A percentile compares a stretch with the other conserved stretches of the same genome.
Conservation (phyloP, 2,888 invertebrate genomes). For the Acrobasis suavella region DNA sequence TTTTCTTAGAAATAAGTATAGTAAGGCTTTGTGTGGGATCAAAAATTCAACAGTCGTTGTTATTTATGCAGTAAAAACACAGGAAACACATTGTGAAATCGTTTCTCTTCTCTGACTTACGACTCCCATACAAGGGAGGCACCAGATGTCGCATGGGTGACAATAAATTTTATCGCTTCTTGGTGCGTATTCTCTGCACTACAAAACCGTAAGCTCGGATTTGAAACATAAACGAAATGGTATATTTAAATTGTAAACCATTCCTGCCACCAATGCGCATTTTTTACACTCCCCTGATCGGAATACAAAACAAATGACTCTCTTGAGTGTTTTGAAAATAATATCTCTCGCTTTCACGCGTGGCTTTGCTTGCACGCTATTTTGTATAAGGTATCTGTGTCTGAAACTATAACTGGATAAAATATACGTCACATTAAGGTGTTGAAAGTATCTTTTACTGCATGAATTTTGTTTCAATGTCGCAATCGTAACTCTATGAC, state of each 20-base stretch:
- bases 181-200: constrained; percentile 70
- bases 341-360: neutral
- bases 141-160: constrained; percentile 79
- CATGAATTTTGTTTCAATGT: too few relatives aligned
- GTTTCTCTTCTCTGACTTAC: constrained; percentile 32
- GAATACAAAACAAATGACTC: constrained; percentile 9
- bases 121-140: constrained; percentile 51
- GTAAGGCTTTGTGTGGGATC: too few relatives aligned
- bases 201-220: constrained; percentile 71
- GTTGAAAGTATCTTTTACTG: too few relatives aligned
- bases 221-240: constrained; percentile 67
- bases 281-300: constrained; percentile 21
- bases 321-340: constrained; percentile 9
- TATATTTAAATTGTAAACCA: constrained; percentile 55
- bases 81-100: neutral
- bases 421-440: too few relatives aligned
- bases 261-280: constrained; percentile 21
- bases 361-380: neutral
- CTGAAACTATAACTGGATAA: too few relatives aligned
- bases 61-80: neutral
- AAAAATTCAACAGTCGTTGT: too few relatives aligned
- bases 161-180: constrained; percentile 80
- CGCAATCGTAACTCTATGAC: too few relatives aligned
- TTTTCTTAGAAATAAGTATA: too few relatives aligned
- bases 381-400: neutral